Base-by-base conservation (phyloP, 2,888 invertebrate genomes). In the Cerceris rybyensis region DNA sequence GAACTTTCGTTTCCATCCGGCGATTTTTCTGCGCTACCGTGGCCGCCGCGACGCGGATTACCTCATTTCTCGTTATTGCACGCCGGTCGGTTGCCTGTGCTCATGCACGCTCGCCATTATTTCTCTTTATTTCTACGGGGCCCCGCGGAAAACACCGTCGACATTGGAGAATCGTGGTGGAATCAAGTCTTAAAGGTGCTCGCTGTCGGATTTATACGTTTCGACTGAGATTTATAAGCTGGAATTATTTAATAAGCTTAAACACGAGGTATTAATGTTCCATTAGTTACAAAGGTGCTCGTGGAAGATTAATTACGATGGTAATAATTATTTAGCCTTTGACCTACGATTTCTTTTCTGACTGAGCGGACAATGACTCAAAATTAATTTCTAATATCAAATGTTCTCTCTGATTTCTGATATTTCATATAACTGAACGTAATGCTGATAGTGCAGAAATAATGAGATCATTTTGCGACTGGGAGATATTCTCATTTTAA, bases 41-140 rank as follows among this genome's bases (percentile, higher is more conserved):
- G 39, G 43, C 41, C 58, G 14, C 59, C 28, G 39, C 70, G 63
- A 64, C 54, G 57, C 67, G 78, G 80, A 78, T 78, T 71, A 58
- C 75, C 70, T 75, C 75, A 57, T 80, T 75, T 72, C 78, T 54
- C 28, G 72, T 75, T 78, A 79, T 73, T 65, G 78, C 72, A 6
- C 41, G n/a, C 11, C 46, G 64, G 41, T 57, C 60, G 58, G 14
- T 63, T 6, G 14, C 55, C 0, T 16, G 14, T 46, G 49, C 49
- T 41, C 42, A 9, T 28, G 55, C 7, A 43, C 58, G 11, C 50
- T n/a, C 69, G 16, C 46, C 67, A 61, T 70, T 74, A 69, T 54
- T 74, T 59, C 64, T 54, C 54, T 59, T 64, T 60, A 58, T 54
- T n/a, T 50, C 50, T 13, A 7, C 43, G 41, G 43, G 14, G n/a